Evolutionary conservation across 2,888 invertebrate genomes (phyloP), one percentile per base, ranked within the genome.

Genomic region (Brenthis daphne): DNA sequence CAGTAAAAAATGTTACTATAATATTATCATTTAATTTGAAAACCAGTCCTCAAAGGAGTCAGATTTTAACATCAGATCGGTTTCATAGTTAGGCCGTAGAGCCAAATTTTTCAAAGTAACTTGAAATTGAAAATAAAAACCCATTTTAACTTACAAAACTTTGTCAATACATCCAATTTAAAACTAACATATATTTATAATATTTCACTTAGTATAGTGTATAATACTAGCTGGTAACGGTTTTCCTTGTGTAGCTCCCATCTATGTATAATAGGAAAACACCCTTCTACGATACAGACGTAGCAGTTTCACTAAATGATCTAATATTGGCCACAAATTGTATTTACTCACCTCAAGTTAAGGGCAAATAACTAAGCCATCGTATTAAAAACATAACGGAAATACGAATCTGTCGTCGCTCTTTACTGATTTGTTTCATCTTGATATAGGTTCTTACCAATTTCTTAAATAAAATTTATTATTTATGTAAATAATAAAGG

Each of bases 261-360:
- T 58, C 47, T 47, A n/a, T 24, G 4, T 29, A 4, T 29, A 29
- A 4, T 29, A 29, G 4, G 29, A 29, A 47, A 47, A 48, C 58
- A 24, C 0, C 47, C 58, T 24, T 20, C 14, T 51, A 51, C 29
- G 33, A 51, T 6, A 61, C 29, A 61, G 29, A 48, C 33, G 61
- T 51, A 33, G 29, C 33, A 33, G 33, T 61, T 50, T 29, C 61
- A 61, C 51, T 61, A 37, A 51, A 29, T 51, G n/a, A 37, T 33
- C 51, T 37, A 61, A 61, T 29, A 51, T 51, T 61, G 51, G 8
- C 51, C 33, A 29, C 61, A 61, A 33, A 61, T 61, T 61, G 61
- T 61, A n/a, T 61, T 51, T 51, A 51, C 51, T 51, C 61, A 61
- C 51, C 61, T 53, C 51, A 61, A 61, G 61, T 61, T 61, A 50